Evolutionary conservation across 2,797 vertebrate species (phyloP), one percentile per base, ranked within the genome.

Genomic region (Cyclopterus lumpus): DNA sequence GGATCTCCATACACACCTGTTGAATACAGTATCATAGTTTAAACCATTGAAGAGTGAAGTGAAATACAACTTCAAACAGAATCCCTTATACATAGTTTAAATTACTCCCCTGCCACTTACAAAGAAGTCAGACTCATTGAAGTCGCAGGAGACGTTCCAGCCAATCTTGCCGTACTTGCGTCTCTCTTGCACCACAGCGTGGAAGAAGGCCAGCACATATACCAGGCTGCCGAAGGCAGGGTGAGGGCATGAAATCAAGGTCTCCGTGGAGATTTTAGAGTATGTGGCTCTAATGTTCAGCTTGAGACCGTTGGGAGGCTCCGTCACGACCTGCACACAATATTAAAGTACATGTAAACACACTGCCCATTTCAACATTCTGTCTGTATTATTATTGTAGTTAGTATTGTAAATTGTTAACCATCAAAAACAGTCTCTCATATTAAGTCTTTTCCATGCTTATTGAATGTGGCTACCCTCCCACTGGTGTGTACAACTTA

Each of bases 101-200:
- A 73, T 7, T 4, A 24, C 15, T 62, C 9, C 14, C 0, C 0
- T 20, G 18, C 12, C 32, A 71, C 88, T 89, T 89, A 98, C 98
- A 88, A 96, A 95, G 89, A 99, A 99, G 92, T 99, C 98, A 0
- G 97, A 99, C 84, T 99, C 97, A 8, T 97, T 99, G 92, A 99
- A 99, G 92, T 99, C 97, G 0, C 98, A 99, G 0, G 94, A 88
- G 14, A 99, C 95, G 0, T 99, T 99, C 98, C 98, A 99, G 61
- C 98, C 98, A 0, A 97, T 96, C 90, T 99, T 99, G 76, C 97
- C 98, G 2, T 99, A 99, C 86, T 99, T 99, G 80, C 98, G 95
- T 28, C 98, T 94, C 89, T 99, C 98, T 88, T 99, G 98, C 57
- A 99, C 97, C 82, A 99, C 98, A 0, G 97, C 98, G 0, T 99